Evolutionary conservation across 2,113 vertebrate species (phyloP).

Genomic region (Rhadina sibilatrix): DNA sequence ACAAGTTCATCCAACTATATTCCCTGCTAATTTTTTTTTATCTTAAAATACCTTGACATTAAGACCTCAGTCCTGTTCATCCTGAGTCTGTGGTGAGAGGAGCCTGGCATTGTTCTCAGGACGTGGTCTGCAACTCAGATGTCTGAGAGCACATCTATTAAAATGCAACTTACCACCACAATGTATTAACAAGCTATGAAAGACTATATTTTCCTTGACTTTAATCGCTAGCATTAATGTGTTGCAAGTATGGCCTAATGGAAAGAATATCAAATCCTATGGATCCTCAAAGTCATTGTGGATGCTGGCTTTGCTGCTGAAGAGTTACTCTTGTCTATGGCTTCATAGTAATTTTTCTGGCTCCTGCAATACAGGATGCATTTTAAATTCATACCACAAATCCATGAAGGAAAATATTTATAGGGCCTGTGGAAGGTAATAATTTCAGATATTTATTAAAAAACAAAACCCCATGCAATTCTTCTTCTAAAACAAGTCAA

Average conservation of each 20-base stretch:
- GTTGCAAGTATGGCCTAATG: not conserved
- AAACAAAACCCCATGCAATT: not conserved
- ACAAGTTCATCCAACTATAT: not conserved
- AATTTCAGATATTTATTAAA: slow-evolving; percentile 38
- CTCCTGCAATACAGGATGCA: slow-evolving; percentile 2
- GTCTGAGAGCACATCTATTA: not conserved
- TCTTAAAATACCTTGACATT: not conserved
- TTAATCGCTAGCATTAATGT: not conserved
- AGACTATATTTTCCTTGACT: not conserved
- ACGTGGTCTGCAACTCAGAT: not conserved
- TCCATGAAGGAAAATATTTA: slow-evolving; percentile 53
- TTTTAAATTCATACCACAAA: slow-evolving; percentile 42
- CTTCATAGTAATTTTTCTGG: not conserved
- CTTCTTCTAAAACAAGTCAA: slow-evolving; percentile 11
- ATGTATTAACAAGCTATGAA: not conserved
- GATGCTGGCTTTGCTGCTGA: not conserved
- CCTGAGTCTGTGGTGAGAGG: not conserved
- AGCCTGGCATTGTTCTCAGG: not conserved
- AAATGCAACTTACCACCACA: not conserved
- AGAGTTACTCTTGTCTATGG: slow-evolving; percentile 10
- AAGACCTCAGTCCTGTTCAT: not conserved
- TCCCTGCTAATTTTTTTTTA: not conserved
- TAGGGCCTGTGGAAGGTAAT: not conserved
- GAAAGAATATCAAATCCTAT: not conserved
- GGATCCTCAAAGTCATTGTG: slow-evolving; percentile 7